Base-by-base conservation (phyloP, 2,888 invertebrate genomes). In the Vesta saturnalis region DNA sequence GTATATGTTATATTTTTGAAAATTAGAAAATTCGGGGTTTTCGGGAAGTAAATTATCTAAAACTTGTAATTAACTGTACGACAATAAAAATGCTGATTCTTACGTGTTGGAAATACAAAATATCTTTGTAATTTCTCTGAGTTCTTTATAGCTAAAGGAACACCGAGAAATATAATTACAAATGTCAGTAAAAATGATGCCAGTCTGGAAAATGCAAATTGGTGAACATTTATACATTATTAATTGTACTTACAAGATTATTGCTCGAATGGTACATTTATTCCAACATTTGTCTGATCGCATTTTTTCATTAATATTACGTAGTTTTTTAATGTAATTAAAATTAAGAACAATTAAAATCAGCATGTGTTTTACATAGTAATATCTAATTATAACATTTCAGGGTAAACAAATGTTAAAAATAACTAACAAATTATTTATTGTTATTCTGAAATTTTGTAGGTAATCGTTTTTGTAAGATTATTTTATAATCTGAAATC, bases 51-150 rank as follows among this genome's bases (percentile, higher is more conserved):
- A 23, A 12, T 39, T 16, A 15, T 21, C 65, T 65, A 15, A 6
- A 23, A 47, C 12, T n/a, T 1, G 39, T 39, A 16, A 14, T 10
- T 10, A 23, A 35, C 15, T 15, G 3, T 1, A 22, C 6, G 21
- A 15, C 30, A 5, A 14, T 5, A 23, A 23, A 23, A n/a, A 5
- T 16, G 14, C 10, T 8, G n/a, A 3, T 76, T 88, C 89, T 89
- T 87, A 93, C 94, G 90, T 78, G 92, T 92, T 65, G 90, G 86
- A 76, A 93, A 94, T 15, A 93, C 85, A 60, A 93, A 86, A 73
- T 87, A 87, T 67, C 90, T 85, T 77, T 93, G 90, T 69, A 93
- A 85, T 1, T 87, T 85, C 72, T 90, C 88, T 0, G 91, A 92
- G 78, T 90, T 89, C 77, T 89, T 91, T 81, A 93, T 93, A 71